Percentiles rank a stretch among this genome's conserved stretches.
Conservation (phyloP, 2,797 vertebrate genomes). For the Hoplostethus mediterraneus region DNA sequence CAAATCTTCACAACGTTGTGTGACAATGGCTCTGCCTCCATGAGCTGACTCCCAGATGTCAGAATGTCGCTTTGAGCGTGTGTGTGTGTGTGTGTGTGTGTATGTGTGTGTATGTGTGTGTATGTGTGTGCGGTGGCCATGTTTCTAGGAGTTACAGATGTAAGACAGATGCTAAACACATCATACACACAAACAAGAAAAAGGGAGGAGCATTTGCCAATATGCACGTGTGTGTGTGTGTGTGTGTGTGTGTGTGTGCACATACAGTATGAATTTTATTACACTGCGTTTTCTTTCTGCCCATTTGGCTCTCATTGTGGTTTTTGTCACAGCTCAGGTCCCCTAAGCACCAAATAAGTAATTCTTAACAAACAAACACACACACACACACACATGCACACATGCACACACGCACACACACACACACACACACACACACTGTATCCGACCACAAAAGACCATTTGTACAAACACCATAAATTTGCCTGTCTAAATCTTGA, state of each 20-base stretch:
- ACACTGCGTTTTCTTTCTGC: not conserved
- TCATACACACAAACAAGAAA: conserved; percentile 10
- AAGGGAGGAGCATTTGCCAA: conserved; percentile 11
- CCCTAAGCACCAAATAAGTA: too few species aligned
- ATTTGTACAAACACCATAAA: conserved; percentile 55
- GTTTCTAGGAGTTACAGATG: conserved; percentile 39
- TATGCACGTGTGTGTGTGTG: not conserved
- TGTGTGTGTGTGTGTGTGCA: not conserved
- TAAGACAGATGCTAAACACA: conserved; percentile 26
- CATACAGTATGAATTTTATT: not conserved
- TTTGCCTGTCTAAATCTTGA: conserved; percentile 41
- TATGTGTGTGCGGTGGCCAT: conserved; percentile 9
- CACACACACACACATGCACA: not conserved
- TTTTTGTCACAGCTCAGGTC: too few species aligned
- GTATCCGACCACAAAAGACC: conserved; percentile 31
- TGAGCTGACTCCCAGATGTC: conserved; percentile 61
- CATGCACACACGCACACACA: conserved; percentile 7
- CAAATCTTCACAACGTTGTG: conserved; percentile 69
- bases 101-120: conserved; percentile 18
- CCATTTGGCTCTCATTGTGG: not conserved
- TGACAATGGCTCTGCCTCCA: conserved; percentile 60
- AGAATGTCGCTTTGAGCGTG: conserved; percentile 13
- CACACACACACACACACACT: conserved; percentile 8
- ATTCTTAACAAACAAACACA: not conserved
- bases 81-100: conserved; percentile 13